Conservation (phyloP, 2,113 vertebrate species). For the Boulengeromyrus knoepffleri region DNA sequence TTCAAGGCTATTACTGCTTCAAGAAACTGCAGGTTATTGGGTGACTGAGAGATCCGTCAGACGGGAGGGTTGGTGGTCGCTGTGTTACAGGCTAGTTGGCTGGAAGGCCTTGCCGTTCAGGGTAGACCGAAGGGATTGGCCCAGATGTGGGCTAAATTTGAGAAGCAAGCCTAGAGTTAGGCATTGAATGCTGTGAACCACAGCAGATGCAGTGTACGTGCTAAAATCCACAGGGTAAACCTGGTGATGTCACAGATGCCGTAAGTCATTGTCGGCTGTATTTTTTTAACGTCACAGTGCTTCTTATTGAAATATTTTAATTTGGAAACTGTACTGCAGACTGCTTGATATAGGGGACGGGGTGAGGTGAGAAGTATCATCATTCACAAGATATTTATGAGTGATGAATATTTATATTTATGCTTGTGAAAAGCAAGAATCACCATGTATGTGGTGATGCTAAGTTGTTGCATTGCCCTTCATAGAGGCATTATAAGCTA, state of each 20-base stretch:
- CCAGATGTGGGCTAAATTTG: too few species aligned
- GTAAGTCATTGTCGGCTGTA: too few species aligned
- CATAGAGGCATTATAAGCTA: not conserved
- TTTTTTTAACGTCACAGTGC: too few species aligned
- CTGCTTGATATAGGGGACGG: not conserved
- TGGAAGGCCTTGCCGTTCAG: too few species aligned
- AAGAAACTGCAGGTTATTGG: not conserved
- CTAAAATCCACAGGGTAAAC: too few species aligned
- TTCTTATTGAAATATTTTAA: not conserved
- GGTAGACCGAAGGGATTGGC: too few species aligned
- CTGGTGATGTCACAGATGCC: too few species aligned
- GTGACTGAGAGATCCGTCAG: not conserved
- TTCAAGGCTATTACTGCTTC: not conserved
- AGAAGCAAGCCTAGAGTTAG: too few species aligned
- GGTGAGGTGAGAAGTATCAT: not conserved
- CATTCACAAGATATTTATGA: not conserved
- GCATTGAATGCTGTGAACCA: too few species aligned
- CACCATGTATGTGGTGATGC: not conserved
- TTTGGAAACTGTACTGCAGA: not conserved
- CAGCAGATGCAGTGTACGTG: too few species aligned
- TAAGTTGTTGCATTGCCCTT: not conserved
- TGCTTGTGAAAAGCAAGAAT: not conserved
- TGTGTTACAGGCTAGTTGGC: not conserved
- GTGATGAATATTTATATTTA: not conserved
- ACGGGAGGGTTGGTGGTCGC: not conserved